phyloP scores from a whole-genome alignment of 2,113 vertebrate genomes.

The Marcusenius ussheri region DNA sequence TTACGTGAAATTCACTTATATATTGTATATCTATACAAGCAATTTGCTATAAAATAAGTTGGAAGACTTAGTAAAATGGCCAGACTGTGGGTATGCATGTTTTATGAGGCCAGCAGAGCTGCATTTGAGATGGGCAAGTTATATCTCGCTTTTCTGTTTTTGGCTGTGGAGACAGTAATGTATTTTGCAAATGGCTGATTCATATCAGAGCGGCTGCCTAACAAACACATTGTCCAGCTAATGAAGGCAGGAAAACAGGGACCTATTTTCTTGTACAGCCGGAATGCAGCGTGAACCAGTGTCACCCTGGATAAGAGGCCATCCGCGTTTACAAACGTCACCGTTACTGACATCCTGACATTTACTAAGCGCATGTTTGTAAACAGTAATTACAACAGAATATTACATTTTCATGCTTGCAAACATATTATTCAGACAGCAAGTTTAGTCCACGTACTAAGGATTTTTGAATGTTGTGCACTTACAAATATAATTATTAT shows the following conservation, averaged over 20 bases:
- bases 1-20: not conserved
- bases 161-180: not conserved
- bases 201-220: not conserved
- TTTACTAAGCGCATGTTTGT: not conserved
- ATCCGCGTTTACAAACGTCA: not conserved
- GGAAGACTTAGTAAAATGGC: not conserved
- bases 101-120: not conserved
- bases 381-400: not conserved
- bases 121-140: not conserved
- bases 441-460: not conserved
- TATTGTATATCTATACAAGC: not conserved
- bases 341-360: not conserved
- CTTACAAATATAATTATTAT: not conserved
- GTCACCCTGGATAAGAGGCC: not conserved
- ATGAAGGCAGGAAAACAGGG: slow-evolving; percentile 3
- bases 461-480: not conserved
- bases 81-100: not conserved
- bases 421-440: not conserved
- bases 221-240: not conserved
- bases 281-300: not conserved
- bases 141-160: not conserved
- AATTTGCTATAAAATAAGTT: not conserved
- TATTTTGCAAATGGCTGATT: slow-evolving; percentile 1
- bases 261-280: not conserved
- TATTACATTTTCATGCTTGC: not conserved